Evolutionary conservation across 2,888 invertebrate genomes (phyloP), one percentile per base, ranked within the genome.

Genomic region (Agrochola litura): DNA sequence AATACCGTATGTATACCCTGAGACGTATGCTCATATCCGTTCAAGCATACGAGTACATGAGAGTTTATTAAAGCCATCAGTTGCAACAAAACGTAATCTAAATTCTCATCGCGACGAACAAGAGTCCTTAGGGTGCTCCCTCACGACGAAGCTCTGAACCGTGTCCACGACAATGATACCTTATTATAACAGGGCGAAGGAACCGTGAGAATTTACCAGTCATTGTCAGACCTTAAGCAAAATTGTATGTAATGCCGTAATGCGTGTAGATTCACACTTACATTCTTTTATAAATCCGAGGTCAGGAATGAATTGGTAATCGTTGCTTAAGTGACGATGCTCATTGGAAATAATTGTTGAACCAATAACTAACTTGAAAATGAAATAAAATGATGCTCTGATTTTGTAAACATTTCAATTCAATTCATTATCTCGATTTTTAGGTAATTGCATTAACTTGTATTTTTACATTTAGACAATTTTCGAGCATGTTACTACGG

Each of bases 161-260:
- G 93, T 95, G 94, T 91, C 95, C 92, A 92, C 93, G 90, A 95
- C 95, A 95, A 95, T 95, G 92, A 94, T 92, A 92, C 92, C 92
- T 94, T 94, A 94, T 94, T 93, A 94, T 92, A 92, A 92, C 89
- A 91, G 92, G 92, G 92, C 92, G 93, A 92, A 92, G 91, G 92
- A 94, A 93, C 88, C 95, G 95, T 95, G 96, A 92, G 96, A 96
- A 90, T 88, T 85, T 89, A 89, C 89, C 88, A 87, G 88, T 91
- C 92, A 92, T 93, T 94, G 92, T 92, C 89, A 87, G 86, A 77
- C 82, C 85, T 85, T 72, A 78, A 82, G 82, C 83, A 79, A 87
- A 85, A 82, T 81, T 79, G 76, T 86, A 46, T 69, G 63, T 78
- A 81, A 80, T 63, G 37, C 43, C 63, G 52, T 78, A 81, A 68